Conservation (phyloP, 1,140 invertebrate genomes). For the fruit fly (Drosophila melanogaster) region Release_6_plus_ISO1_MT NT_033779.5:15374001-15374500, state of each 20-base stretch:
- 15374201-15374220: slow-evolving; percentile 20
- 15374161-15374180: slow-evolving; percentile 39
- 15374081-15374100: slow-evolving; percentile 72
- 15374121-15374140: slow-evolving; percentile 65
- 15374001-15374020: slow-evolving; percentile 79
- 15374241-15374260: slow-evolving; percentile 71
- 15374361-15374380: slow-evolving; percentile 30
- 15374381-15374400: slow-evolving; percentile 73
- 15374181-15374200: slow-evolving; percentile 30
- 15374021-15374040: slow-evolving; percentile 44
- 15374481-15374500: slow-evolving; percentile 21
- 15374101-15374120: slow-evolving; percentile 82
- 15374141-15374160: slow-evolving; percentile 22
- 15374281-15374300: slow-evolving; percentile 28
- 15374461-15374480: slow-evolving; percentile 71
- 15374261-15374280: slow-evolving; percentile 60
- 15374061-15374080: slow-evolving; percentile 34
- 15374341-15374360: slow-evolving; percentile 19
- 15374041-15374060: slow-evolving; percentile 24
- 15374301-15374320: slow-evolving; percentile 27
- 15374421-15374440: slow-evolving; percentile 63
- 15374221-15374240: slow-evolving; percentile 81
- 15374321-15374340: slow-evolving; percentile 78
- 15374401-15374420: slow-evolving; percentile 69
- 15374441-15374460: slow-evolving; percentile 51